Conservation (phyloP, 1,140 invertebrate genomes). For the Protaetia brevitarsis region DNA sequence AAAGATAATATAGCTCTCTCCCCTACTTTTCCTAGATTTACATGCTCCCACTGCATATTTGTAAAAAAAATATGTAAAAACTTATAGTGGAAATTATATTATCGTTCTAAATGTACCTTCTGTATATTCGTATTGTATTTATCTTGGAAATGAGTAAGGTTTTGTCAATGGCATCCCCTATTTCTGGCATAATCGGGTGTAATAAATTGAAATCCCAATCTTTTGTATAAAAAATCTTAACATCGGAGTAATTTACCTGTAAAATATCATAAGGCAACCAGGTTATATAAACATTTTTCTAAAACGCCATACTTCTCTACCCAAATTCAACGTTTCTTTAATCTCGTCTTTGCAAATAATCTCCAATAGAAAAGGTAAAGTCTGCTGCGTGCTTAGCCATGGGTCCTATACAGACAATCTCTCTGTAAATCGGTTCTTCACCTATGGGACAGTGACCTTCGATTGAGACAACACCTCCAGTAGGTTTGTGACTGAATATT, state of each 20-base stretch:
- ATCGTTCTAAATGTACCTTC: neutral
- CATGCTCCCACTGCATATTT: neutral
- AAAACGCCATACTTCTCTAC: neutral
- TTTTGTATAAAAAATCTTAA: neutral
- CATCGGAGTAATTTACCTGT: neutral
- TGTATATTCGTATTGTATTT: neutral
- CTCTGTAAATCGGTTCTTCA: slow-evolving; percentile 25
- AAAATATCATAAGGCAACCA: neutral
- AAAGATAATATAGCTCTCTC: neutral
- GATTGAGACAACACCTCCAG: slow-evolving; percentile 59
- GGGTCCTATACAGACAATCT: slow-evolving; percentile 67
- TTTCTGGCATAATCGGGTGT: neutral
- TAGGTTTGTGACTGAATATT: slow-evolving; percentile 79
- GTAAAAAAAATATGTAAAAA: neutral
- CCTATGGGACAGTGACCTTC: slow-evolving; percentile 47
- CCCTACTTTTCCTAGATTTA: neutral
- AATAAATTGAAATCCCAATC: neutral
- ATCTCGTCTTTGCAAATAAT: slow-evolving; percentile 39
- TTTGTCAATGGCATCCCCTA: slow-evolving; percentile 34
- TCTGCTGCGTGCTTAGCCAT: slow-evolving; percentile 83
- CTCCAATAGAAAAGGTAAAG: slow-evolving; percentile 67
- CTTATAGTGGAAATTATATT: neutral
- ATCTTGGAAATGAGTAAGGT: slow-evolving; percentile 58
- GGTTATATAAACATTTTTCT: neutral
- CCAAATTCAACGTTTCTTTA: neutral